A percentile compares a stretch with the other conserved stretches of the same genome.
Conservation (phyloP, 2,113 vertebrate species). For the Xenopus tropicalis region DNA sequence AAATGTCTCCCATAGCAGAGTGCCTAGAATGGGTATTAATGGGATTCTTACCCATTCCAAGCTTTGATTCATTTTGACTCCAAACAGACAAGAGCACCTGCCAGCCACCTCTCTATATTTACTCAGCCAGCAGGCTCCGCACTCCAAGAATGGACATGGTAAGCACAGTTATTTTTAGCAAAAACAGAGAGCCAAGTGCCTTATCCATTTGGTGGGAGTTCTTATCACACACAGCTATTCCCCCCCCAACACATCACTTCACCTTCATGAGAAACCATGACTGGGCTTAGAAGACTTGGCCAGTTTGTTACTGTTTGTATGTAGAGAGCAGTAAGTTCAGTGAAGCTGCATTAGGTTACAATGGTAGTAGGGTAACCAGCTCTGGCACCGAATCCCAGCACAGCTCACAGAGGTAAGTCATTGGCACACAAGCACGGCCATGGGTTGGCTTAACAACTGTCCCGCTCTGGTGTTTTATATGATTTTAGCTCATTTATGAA, state of each 20-base stretch:
- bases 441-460: too few relatives aligned
- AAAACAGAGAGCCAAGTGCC: not conserved
- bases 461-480: too few relatives aligned
- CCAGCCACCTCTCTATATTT: conserved; percentile 82
- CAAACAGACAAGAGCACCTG: conserved; percentile 56
- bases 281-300: not conserved
- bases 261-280: not conserved
- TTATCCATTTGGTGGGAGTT: conserved; percentile 40
- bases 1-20: too few relatives aligned
- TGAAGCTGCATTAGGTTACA: not conserved
- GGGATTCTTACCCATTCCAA: not conserved
- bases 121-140: conserved; percentile 57
- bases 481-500: too few relatives aligned
- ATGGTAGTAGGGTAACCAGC: conserved; percentile 17
- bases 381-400: not conserved
- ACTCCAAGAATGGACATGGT: conserved; percentile 88
- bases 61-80: not conserved
- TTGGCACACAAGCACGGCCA: too few relatives aligned
- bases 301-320: not conserved
- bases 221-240: conserved; percentile 41
- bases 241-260: not conserved
- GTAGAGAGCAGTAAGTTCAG: not conserved
- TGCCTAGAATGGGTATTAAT: too few relatives aligned
- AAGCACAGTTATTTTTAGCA: conserved; percentile 80
- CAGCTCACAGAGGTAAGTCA: conserved; percentile 47